phyloP scores from a whole-genome alignment of 2,113 vertebrate genomes.

The Chionodraco myersi region DNA sequence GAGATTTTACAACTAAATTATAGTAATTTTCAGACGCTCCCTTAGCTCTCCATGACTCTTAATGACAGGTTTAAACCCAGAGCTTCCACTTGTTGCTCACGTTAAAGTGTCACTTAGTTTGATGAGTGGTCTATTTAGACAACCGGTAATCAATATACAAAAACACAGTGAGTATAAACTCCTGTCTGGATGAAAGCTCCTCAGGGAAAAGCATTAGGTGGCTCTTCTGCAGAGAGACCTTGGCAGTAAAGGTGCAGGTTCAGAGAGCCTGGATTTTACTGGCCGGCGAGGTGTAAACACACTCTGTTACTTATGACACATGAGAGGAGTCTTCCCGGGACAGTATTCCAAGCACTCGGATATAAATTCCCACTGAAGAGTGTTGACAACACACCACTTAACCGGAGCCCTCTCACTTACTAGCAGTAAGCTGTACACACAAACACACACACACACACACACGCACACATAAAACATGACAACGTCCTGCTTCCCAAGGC shows the following conservation, averaged over 20 bases:
- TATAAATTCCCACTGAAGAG: slow-evolving; percentile 58
- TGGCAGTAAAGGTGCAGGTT: slow-evolving; percentile 38
- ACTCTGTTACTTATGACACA: slow-evolving; percentile 65
- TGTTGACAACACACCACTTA: slow-evolving; percentile 72
- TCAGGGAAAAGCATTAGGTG: slow-evolving; percentile 32
- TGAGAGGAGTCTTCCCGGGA: slow-evolving; percentile 63
- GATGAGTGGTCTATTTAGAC: slow-evolving; percentile 53
- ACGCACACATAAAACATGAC: background rate
- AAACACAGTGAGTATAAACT: slow-evolving; percentile 50
- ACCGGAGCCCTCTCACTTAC: slow-evolving; percentile 55
- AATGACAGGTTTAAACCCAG: slow-evolving; percentile 10
- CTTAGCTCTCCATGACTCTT: slow-evolving; percentile 2
- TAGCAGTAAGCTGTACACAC: slow-evolving; percentile 9
- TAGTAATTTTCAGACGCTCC: slow-evolving; percentile 7
- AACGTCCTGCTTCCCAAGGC: slow-evolving; percentile 10
- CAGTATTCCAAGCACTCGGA: slow-evolving; percentile 68
- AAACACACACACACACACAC: slow-evolving; percentile 21
- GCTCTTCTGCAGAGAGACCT: slow-evolving; percentile 32
- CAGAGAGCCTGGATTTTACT: slow-evolving; percentile 27
- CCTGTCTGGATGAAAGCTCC: slow-evolving; percentile 21
- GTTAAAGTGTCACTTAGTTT: slow-evolving; percentile 47
- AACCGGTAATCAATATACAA: slow-evolving; percentile 40
- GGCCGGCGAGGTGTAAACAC: slow-evolving; percentile 39
- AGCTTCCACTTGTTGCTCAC: slow-evolving; percentile 34
- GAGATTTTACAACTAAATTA: slow-evolving; percentile 12